Evolutionary conservation across 2,888 invertebrate species (phyloP), one percentile per base, ranked within the genome.

Genomic region (Spodoptera exigua): DNA sequence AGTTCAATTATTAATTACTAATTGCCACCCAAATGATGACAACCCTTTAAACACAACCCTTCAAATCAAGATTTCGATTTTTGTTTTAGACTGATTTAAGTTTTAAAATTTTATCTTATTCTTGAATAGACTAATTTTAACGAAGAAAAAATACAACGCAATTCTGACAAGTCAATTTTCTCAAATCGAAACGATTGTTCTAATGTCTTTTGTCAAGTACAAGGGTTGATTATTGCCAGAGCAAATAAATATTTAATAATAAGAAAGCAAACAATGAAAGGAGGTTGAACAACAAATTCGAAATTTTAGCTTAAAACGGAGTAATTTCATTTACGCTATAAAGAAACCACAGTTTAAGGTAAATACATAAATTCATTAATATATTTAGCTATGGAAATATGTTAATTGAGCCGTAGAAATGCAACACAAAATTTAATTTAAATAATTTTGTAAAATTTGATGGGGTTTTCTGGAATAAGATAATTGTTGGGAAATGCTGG

Each of bases 281-380:
- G 1, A 41, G n/a, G 27, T 67, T 59, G 35, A 59, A 67, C 60
- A 58, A 37, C n/a, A 21, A n/a, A 36, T n/a, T 58, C 40, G 14
- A n/a, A 34, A 54, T 56, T 18, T 44, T 11, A 17, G 10, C 17
- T 18, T 12, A 27, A 64, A 46, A 46, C 57, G 32, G n/a, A 9
- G 9, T 40, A 16, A 40, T 43, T 57, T 57, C 16, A 5, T 21
- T 37, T 14, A 36, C 14, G 14, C 7, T 4, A 11, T 11, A 27
- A 43, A 14, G 32, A n/a, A 44, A 53, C 13, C 43, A 13, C 35
- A 48, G 39, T 69, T 45, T 54, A 45, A 48, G 36, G 34, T 34
- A 37, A 61, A 14, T 45, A 13, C 54, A 55, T 62, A 5, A 61
- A 37, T 55, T 36, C 32, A 51, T 70, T 70, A 62, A 56, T 55